Percentiles rank a stretch among this genome's conserved stretches.
Conservation (phyloP, 37 sponge, comb jelly and placozoan species). For the Cliona cf. orientalis region DNA sequence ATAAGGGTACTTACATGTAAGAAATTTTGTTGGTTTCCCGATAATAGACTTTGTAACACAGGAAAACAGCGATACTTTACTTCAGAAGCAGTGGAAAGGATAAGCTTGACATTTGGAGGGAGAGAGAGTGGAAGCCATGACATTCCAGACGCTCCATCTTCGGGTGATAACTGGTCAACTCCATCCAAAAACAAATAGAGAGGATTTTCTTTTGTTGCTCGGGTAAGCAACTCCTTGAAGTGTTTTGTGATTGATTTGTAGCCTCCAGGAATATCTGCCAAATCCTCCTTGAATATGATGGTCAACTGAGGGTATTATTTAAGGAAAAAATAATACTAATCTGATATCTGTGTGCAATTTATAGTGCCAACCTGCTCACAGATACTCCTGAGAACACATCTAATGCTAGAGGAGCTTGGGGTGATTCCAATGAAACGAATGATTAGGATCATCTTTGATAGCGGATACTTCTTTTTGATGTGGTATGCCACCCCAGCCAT, state of each 20-base stretch:
- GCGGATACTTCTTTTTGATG: slow-evolving; percentile 25
- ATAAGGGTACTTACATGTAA: slow-evolving; percentile 30
- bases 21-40: slow-evolving; percentile 7
- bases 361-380: slow-evolving; percentile 62
- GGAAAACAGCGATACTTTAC: slow-evolving; percentile 54
- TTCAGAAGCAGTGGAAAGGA: slow-evolving; percentile 70
- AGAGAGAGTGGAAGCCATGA: slow-evolving; percentile 78
- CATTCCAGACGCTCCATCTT: slow-evolving; percentile 71
- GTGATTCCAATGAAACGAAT: slow-evolving; percentile 76
- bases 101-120: slow-evolving; percentile 73
- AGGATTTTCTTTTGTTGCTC: slow-evolving; percentile 27
- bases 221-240: slow-evolving; percentile 31
- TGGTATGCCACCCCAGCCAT: slow-evolving; percentile 61
- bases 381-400: slow-evolving; percentile 56
- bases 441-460: slow-evolving; percentile 41
- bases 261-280: slow-evolving; percentile 29
- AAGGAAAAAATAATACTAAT: not conserved
- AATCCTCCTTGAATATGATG: slow-evolving; percentile 26
- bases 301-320: slow-evolving; percentile 10
- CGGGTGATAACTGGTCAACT: slow-evolving; percentile 75
- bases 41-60: slow-evolving; percentile 50
- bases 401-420: slow-evolving; percentile 50
- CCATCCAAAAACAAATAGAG: slow-evolving; percentile 77
- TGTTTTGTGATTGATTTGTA: slow-evolving; percentile 25
- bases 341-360: not conserved